Conservation (phyloP, 2,113 vertebrate genomes). For the Trematocara stigmaticum region DNA sequence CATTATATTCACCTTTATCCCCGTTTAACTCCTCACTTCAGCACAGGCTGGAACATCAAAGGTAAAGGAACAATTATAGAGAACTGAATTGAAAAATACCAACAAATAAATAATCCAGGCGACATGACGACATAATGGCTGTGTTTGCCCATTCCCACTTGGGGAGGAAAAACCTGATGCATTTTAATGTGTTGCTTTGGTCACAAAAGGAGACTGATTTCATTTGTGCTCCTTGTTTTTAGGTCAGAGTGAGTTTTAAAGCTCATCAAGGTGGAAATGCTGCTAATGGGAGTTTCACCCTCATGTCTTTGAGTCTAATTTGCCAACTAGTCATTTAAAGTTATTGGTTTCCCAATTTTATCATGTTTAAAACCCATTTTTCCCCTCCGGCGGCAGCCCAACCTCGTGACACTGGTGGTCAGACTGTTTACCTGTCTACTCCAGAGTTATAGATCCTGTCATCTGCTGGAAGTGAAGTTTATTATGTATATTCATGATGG, state of each 20-base stretch:
- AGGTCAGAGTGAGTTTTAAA: not conserved
- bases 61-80: not conserved
- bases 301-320: not conserved
- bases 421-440: not conserved
- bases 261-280: not conserved
- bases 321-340: not conserved
- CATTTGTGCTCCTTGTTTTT: not conserved
- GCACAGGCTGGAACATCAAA: not conserved
- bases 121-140: not conserved
- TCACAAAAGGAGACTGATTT: not conserved
- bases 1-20: not conserved
- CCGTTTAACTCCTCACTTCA: not conserved
- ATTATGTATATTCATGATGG: not conserved
- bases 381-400: not conserved
- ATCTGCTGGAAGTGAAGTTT: not conserved
- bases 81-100: not conserved
- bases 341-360: not conserved
- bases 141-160: not conserved
- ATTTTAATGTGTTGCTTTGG: not conserved
- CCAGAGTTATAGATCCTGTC: not conserved
- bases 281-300: not conserved
- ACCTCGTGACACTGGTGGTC: not conserved
- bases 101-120: not conserved
- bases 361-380: not conserved
- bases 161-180: not conserved